Conservation (phyloP, 2,113 vertebrate species). For the Catharus minimus region DNA sequence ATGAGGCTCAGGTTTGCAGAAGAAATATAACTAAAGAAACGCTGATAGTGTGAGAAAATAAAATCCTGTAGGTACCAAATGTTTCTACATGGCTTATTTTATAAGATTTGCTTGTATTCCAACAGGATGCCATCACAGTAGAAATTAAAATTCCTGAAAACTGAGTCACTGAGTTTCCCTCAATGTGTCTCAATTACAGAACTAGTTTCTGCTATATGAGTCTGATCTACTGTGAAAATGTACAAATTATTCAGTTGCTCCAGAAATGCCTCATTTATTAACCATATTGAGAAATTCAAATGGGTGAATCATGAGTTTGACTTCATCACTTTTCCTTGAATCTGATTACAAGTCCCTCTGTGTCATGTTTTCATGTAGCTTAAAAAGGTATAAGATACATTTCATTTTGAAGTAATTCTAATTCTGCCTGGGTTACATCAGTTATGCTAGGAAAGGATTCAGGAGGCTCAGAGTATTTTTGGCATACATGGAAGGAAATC, state of each 20-base stretch:
- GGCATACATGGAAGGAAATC: neutral
- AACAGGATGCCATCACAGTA: neutral
- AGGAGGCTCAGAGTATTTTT: neutral
- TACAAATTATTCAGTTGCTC: neutral
- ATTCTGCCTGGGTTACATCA: neutral
- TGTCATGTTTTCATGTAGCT: neutral
- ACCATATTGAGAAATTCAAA: neutral
- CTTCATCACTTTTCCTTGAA: neutral
- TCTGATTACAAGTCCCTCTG: neutral
- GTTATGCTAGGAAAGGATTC: neutral
- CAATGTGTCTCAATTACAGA: neutral
- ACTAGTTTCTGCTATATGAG: neutral
- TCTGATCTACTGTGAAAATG: slow-evolving; percentile 12
- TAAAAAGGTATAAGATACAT: neutral
- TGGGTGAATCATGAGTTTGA: neutral
- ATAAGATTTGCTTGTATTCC: neutral
- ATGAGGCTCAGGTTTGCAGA: neutral
- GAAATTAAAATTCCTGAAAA: slow-evolving; percentile 13
- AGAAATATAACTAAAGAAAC: neutral
- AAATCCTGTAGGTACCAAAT: neutral
- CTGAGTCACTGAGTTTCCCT: neutral
- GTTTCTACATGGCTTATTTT: neutral
- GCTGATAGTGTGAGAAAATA: neutral
- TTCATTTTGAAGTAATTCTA: neutral
- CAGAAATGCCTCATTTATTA: slow-evolving; percentile 18